phyloP scores from a whole-genome alignment of 35 echinoderm and acorn worm genomes.

The Heliocidaris tuberculata region DNA sequence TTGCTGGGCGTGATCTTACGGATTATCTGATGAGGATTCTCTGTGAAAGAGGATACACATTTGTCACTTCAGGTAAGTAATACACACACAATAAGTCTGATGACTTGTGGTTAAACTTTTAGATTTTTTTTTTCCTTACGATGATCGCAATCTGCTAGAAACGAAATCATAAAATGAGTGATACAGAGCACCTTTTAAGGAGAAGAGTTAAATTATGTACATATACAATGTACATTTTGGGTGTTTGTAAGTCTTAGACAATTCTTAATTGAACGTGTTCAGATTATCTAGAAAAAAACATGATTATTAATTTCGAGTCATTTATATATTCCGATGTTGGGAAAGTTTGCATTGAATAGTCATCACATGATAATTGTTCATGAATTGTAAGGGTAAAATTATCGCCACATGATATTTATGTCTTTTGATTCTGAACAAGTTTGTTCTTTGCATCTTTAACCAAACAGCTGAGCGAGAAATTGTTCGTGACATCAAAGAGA shows the following conservation, averaged over 20 bases:
- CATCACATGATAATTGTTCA: background rate
- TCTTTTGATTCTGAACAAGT: background rate
- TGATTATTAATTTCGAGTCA: background rate
- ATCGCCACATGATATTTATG: background rate
- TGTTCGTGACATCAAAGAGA: slow-evolving; percentile 95
- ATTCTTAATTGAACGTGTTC: too few relatives aligned
- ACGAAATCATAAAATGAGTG: too few relatives aligned
- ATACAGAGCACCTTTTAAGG: too few relatives aligned
- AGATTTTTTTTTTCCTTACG: background rate
- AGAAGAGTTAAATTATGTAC: too few relatives aligned
- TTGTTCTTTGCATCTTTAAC: too few relatives aligned
- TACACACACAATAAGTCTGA: background rate
- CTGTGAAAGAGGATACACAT: slow-evolving; percentile 60
- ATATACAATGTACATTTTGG: too few relatives aligned
- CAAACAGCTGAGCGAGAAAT: slow-evolving; percentile 88
- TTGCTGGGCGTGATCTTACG: slow-evolving; percentile 66
- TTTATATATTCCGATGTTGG: background rate
- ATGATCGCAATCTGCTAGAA: background rate
- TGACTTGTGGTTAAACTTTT: background rate
- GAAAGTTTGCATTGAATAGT: background rate
- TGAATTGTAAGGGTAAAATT: background rate
- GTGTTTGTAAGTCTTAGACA: too few relatives aligned
- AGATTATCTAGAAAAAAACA: background rate
- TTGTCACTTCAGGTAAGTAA: slow-evolving; percentile 45
- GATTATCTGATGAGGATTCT: slow-evolving; percentile 63